phyloP scores from a whole-genome alignment of 2,888 invertebrate genomes.

The Arctia plantaginis region DNA sequence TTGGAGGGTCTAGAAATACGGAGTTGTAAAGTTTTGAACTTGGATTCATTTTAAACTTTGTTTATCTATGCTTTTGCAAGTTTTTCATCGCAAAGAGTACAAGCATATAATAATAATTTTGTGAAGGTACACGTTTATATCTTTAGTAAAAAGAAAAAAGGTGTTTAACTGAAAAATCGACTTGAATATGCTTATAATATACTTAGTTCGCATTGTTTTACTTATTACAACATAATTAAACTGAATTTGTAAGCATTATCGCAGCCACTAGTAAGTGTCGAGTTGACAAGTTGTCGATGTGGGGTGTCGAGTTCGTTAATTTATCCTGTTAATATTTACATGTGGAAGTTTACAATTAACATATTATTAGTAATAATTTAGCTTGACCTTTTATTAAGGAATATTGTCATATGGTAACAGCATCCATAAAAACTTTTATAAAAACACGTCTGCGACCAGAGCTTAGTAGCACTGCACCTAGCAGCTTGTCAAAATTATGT shows the following conservation, averaged over 20 bases:
- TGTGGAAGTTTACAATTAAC: too few relatives aligned
- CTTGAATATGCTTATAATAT: not conserved
- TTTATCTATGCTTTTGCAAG: not conserved
- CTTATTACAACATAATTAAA: not conserved
- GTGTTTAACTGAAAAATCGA: not conserved
- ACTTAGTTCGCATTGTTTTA: not conserved
- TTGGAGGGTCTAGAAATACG: constrained; percentile 45
- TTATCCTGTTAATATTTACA: not conserved
- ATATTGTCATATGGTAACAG: not conserved
- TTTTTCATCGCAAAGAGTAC: too few relatives aligned
- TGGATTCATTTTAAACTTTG: not conserved
- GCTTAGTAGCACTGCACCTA: not conserved
- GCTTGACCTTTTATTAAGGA: not conserved
- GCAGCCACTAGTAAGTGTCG: not conserved
- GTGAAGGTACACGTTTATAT: not conserved
- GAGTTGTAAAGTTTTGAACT: not conserved
- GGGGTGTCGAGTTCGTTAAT: not conserved
- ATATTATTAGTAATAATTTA: not conserved
- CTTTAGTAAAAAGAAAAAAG: not conserved
- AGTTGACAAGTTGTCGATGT: not conserved
- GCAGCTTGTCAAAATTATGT: not conserved
- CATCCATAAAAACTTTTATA: not conserved
- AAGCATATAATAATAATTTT: too few relatives aligned
- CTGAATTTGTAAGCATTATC: not conserved
- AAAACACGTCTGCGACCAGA: not conserved